Evolutionary conservation across 2,888 invertebrate genomes (phyloP).

Genomic region (Phaedon cochleariae): DNA sequence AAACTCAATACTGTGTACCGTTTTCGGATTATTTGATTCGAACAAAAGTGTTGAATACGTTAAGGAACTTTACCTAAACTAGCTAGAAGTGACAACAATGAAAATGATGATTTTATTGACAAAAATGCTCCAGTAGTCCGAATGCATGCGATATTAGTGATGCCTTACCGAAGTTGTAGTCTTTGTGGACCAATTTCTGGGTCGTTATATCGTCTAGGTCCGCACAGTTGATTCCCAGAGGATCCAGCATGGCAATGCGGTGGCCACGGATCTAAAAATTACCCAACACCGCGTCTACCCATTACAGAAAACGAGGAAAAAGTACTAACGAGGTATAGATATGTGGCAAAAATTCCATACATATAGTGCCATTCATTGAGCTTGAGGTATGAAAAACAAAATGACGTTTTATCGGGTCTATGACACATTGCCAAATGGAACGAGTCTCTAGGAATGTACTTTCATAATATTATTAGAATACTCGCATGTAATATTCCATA

Average conservation of each 20-base stretch:
- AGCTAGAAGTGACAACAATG: background rate
- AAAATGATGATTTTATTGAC: no score
- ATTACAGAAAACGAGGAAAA: background rate
- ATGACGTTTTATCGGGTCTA: no score
- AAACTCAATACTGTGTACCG: no score
- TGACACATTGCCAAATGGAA: no score
- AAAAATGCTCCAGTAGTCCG: background rate
- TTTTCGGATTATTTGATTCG: no score
- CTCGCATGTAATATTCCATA: no score
- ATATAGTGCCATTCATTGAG: no score
- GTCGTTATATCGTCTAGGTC: constrained; percentile 88
- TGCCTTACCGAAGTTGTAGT: constrained; percentile 94
- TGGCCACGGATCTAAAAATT: constrained; percentile 92
- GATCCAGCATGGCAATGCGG: constrained; percentile 98
- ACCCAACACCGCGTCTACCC: constrained; percentile 54
- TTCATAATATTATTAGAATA: no score
- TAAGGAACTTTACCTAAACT: background rate
- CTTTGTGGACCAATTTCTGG: constrained; percentile 92
- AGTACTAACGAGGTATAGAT: background rate
- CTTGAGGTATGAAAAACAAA: no score
- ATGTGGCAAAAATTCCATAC: no score
- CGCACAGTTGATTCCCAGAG: constrained; percentile 92
- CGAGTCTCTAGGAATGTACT: no score
- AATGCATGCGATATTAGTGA: background rate
- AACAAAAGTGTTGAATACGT: no score